Evolutionary conservation across 2,888 invertebrate genomes (phyloP), one percentile per base, ranked within the genome.

Genomic region (Ormia ochracea): DNA sequence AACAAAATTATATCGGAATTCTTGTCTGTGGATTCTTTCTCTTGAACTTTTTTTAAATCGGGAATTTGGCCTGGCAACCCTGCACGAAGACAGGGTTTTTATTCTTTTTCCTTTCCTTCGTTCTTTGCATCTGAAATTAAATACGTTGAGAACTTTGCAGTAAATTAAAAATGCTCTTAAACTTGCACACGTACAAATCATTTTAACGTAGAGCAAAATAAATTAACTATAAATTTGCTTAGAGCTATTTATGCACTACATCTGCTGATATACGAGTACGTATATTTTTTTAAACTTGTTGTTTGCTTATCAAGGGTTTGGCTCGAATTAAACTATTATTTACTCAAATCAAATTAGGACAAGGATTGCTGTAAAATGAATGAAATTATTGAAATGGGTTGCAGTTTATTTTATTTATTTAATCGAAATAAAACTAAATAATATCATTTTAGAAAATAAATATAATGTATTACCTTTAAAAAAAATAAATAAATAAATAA

Each of bases 151-250:
- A n/a, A 63, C 63, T 54, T 54, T 73, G 50, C 63, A 63, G 63
- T 73, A 73, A 73, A 73, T 73, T 73, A 73, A 73, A 73, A 73
- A 41, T 33, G 54, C 45, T 17, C 52, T 61, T 61, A 70, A 36
- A 58, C 33, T 45, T 56, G 17, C 28, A 50, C 50, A 70, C 59
- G 70, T 70, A 31, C 50, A 70, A 50, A 26, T 38, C 28, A 48
- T 36, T 70, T 68, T 3, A 38, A 10, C 10, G 3, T 21, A 33
- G 21, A 70, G 21, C 52, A 31, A 70, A 70, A 59, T 70, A 59
- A 70, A 59, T 70, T 59, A 70, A 50, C 59, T 50, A 50, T 41
- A 38, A 28, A 61, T 61, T 72, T 31, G 59, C 17, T 61, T 23
- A 31, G 52, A 72, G 52, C 52, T 33, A 52, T 61, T 52, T 61